Percentiles rank a stretch among this genome's conserved stretches.
Conservation (phyloP, 2,888 invertebrate species). For the Oscheius sp. region DNA sequence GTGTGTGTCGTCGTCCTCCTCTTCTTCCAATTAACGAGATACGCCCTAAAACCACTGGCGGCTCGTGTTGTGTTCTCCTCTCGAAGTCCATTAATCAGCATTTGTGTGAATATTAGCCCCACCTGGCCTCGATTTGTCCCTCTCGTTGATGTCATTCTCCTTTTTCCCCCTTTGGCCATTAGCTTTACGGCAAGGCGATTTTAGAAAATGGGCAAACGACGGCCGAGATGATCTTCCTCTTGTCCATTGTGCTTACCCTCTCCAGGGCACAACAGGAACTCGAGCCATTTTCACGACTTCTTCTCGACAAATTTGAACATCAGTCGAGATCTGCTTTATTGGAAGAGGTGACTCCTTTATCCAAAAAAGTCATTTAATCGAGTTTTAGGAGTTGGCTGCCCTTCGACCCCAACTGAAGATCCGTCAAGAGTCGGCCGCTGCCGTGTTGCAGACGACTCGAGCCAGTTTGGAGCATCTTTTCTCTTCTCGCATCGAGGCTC, state of each 20-base stretch:
- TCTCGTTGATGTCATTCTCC: slow-evolving; percentile 10
- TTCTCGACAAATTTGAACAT: slow-evolving; percentile 37
- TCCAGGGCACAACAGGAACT: slow-evolving; percentile 25
- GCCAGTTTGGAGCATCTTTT: slow-evolving; percentile 18
- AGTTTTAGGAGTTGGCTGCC: slow-evolving; percentile 17
- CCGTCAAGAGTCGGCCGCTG: slow-evolving; percentile 15
- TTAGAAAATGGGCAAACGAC: background rate
- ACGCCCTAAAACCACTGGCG: background rate
- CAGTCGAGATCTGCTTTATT: slow-evolving; percentile 34
- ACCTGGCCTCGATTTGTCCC: background rate
- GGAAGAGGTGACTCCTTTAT: slow-evolving; percentile 32
- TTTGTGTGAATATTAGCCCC: background rate
- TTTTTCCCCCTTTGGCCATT: slow-evolving; percentile 8
- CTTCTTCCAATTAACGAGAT: too few species aligned
- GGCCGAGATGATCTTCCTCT: slow-evolving; percentile 24
- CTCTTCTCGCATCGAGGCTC: slow-evolving; percentile 11
- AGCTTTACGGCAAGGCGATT: background rate
- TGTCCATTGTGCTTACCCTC: slow-evolving; percentile 3
- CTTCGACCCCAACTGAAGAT: slow-evolving; percentile 18
- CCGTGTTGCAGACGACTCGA: background rate
- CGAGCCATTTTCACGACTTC: slow-evolving; percentile 33
- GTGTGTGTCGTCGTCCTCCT: too few species aligned
- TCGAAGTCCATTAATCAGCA: background rate
- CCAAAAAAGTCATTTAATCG: background rate
- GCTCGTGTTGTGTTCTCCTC: background rate